A percentile compares a stretch with the other conserved stretches of the same genome.
Evolutionary conservation across 1,140 invertebrate genomes (phyloP).

Genomic region (Aphelinus certus): DNA sequence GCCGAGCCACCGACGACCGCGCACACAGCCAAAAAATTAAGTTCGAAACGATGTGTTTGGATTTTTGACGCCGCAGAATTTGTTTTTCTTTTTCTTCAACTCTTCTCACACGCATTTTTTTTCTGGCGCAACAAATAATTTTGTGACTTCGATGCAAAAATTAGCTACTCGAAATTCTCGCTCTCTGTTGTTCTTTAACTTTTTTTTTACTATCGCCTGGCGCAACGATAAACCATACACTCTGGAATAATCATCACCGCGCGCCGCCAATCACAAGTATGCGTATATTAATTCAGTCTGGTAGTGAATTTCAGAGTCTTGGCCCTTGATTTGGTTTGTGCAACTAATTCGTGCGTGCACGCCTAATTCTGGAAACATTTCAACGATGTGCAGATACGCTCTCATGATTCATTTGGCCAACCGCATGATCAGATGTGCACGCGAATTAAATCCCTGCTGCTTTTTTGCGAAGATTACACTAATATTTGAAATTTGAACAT

Average conservation of each 20-base stretch:
- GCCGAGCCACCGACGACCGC: conserved; percentile 37
- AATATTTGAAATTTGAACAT: conserved; percentile 11
- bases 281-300: too few relatives aligned
- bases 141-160: too few relatives aligned
- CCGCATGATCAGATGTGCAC: conserved; percentile 31
- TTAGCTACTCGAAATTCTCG: too few relatives aligned
- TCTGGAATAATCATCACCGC: too few relatives aligned
- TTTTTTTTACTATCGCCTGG: too few relatives aligned
- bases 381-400: background rate
- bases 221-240: too few relatives aligned
- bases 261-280: too few relatives aligned
- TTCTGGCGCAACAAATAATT: too few relatives aligned
- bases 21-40: conserved; percentile 49
- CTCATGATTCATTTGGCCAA: conserved; percentile 4
- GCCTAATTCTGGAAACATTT: too few relatives aligned
- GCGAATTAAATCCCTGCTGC: conserved; percentile 23
- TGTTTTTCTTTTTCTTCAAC: too few relatives aligned
- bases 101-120: too few relatives aligned
- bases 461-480: conserved; percentile 34
- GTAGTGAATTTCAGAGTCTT: background rate
- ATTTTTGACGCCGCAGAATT: background rate
- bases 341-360: background rate
- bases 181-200: too few relatives aligned
- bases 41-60: conserved; percentile 47
- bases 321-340: conserved; percentile 16